Evolutionary conservation across 1,140 invertebrate genomes (phyloP).

Genomic region (Drosophila bocki): DNA sequence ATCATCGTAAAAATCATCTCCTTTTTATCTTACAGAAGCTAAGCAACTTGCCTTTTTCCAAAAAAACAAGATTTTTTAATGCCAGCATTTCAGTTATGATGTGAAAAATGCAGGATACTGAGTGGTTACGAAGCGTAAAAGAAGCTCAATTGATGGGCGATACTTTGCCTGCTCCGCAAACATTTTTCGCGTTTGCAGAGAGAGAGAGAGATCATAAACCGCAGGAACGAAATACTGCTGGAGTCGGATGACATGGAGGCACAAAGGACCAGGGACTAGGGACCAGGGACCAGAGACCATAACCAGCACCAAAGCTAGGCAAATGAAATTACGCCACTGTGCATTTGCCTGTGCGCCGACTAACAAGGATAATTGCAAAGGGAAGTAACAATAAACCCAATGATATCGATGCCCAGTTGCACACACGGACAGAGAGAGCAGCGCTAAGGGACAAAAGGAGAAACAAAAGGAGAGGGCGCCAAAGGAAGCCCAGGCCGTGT

Average conservation of each 20-base stretch:
- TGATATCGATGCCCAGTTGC: constrained; percentile 72
- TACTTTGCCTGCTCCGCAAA: not conserved
- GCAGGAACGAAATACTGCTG: constrained; percentile 36
- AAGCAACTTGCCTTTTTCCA: not conserved
- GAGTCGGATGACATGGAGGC: constrained; percentile 35
- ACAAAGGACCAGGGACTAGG: not conserved
- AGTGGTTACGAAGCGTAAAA: constrained; percentile 14
- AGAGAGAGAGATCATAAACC: constrained; percentile 23
- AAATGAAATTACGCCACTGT: constrained; percentile 32
- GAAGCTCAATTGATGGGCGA: constrained; percentile 2
- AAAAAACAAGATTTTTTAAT: not conserved
- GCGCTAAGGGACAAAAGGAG: not conserved
- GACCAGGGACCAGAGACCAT: not conserved
- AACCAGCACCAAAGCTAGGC: not conserved
- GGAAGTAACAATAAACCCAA: constrained; percentile 83
- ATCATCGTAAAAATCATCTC: not conserved
- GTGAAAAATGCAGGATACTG: constrained; percentile 4
- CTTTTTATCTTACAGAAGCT: not conserved
- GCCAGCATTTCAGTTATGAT: not conserved
- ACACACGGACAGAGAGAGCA: not conserved
- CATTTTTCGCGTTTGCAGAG: not conserved
- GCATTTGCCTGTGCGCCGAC: constrained; percentile 59
- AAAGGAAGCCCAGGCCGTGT: constrained; percentile 39
- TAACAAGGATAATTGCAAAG: constrained; percentile 82
- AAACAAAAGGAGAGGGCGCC: constrained; percentile 18